Conservation (phyloP, 2,113 vertebrate species). For the Calidris pugnax region DNA sequence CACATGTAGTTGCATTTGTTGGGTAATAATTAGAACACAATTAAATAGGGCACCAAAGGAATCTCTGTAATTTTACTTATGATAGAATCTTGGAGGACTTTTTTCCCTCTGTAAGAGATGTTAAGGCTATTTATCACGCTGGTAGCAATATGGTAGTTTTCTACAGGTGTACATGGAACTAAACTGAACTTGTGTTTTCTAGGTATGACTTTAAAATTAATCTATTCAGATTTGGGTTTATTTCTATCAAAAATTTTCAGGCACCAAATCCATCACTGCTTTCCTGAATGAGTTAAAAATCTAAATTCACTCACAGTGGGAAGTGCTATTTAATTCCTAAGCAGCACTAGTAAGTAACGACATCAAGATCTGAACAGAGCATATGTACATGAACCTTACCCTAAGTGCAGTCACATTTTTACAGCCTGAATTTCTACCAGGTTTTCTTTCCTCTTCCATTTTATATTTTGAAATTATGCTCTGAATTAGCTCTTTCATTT, state of each 20-base stretch:
- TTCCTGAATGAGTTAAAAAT: neutral
- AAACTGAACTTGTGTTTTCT: neutral
- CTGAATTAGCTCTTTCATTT: neutral
- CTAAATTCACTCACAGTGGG: neutral
- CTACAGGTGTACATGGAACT: neutral
- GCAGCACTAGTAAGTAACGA: neutral
- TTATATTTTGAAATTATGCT: neutral
- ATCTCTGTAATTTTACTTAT: constrained; percentile 24
- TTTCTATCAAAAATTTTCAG: neutral
- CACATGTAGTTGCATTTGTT: neutral
- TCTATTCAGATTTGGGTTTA: neutral
- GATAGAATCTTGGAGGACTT: neutral
- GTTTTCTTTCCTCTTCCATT: neutral
- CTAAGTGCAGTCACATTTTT: neutral
- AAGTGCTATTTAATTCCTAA: neutral
- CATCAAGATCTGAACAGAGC: neutral
- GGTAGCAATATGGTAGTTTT: neutral
- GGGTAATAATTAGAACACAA: constrained; percentile 12
- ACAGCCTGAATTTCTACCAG: neutral
- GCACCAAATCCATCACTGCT: neutral
- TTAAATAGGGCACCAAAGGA: neutral
- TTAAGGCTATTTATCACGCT: neutral
- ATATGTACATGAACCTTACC: neutral
- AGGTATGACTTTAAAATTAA: neutral
- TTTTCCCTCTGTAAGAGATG: neutral